These are phyloP conservation scores for Meiosimyza decipiens DNA, from an alignment of 2,888 invertebrate species.

Conservation along the genomic window DNA sequence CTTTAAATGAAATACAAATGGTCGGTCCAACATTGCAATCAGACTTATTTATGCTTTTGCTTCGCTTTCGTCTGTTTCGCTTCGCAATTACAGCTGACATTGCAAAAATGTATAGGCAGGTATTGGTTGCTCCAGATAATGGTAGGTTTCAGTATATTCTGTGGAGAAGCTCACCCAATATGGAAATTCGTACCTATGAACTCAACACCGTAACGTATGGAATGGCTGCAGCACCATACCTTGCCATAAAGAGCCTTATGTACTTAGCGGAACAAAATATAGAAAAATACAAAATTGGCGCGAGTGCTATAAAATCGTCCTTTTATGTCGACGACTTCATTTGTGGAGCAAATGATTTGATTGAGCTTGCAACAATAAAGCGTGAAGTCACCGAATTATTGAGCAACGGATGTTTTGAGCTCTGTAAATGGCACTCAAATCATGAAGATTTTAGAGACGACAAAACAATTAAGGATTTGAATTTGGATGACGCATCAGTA, in stretches of 20 bases:
- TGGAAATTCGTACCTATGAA: neutral
- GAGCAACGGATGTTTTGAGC: conserved; percentile 9
- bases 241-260: neutral
- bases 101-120: neutral
- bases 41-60: conserved; percentile 11
- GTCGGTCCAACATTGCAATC: conserved; percentile 35
- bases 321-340: neutral
- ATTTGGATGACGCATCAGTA: neutral
- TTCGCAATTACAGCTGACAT: conserved; percentile 18
- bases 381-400: neutral
- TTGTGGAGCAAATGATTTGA: neutral
- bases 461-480: conserved; percentile 16
- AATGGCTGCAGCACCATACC: conserved; percentile 26
- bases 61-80: conserved; percentile 19
- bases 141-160: neutral
- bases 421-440: conserved; percentile 32
- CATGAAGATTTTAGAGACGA: neutral
- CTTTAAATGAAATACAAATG: conserved; percentile 36
- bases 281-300: neutral
- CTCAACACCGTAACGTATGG: neutral
- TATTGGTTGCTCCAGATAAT: neutral
- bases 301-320: neutral
- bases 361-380: too few relatives aligned
- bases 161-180: neutral
- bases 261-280: neutral